Evolutionary conservation across 2,113 vertebrate genomes (phyloP).

Genomic region (Prunella himalayana): DNA sequence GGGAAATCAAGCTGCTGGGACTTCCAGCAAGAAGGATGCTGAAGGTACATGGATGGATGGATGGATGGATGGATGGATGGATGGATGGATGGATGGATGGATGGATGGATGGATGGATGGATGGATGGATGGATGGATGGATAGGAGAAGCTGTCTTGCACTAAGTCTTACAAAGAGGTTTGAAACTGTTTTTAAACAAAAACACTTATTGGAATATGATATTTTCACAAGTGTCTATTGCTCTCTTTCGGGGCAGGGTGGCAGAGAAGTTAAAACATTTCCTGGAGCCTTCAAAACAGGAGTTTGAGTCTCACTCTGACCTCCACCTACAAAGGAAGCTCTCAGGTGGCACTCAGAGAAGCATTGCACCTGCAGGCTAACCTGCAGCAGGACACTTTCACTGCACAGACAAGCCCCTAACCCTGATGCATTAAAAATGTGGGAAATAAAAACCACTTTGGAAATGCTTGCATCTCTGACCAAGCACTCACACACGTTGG

Average conservation of each 20-base stretch:
- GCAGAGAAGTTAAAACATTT: not conserved
- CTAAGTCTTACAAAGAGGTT: not conserved
- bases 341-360: not conserved
- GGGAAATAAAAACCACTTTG: not conserved
- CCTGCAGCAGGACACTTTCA: not conserved
- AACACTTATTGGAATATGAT: accelerated
- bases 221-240: not conserved
- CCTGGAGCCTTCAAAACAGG: not conserved
- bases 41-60: not conserved
- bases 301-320: not conserved
- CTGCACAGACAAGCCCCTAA: not conserved
- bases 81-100: not conserved
- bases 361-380: not conserved
- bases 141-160: not conserved
- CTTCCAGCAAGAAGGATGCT: not conserved
- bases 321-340: not conserved
- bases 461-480: not conserved
- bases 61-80: not conserved
- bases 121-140: not conserved
- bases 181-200: not conserved
- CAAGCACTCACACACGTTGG: not conserved
- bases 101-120: not conserved
- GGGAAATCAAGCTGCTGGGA: not conserved
- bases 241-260: not conserved
- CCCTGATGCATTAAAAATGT: not conserved